These are phyloP conservation scores for Toxonevra muliebris DNA, from an alignment of 2,888 invertebrate genomes.

Conservation along the genomic window DNA sequence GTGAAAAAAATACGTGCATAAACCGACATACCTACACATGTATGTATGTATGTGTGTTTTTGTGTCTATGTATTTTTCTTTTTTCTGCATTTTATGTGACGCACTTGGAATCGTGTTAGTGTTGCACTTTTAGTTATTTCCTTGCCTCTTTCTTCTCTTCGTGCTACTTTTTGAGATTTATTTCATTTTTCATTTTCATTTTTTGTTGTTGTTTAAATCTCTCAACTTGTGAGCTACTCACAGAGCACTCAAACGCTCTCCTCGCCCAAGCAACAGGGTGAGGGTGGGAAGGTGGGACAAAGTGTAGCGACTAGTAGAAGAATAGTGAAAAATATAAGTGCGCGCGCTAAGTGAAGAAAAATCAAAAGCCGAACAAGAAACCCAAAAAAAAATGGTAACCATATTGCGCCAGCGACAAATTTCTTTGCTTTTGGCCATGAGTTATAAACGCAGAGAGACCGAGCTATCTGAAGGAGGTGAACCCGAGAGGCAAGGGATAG, in stretches of 20 bases:
- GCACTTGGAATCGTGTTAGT: neutral
- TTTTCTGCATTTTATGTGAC: neutral
- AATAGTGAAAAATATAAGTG: too few relatives aligned
- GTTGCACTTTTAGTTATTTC: neutral
- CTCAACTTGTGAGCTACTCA: neutral
- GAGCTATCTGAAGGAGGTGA: neutral
- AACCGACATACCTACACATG: too few relatives aligned
- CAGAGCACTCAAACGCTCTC: neutral
- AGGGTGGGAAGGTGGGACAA: neutral
- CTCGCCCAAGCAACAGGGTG: neutral
- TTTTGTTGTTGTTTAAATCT: neutral
- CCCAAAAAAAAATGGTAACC: too few relatives aligned
- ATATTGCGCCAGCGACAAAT: too few relatives aligned
- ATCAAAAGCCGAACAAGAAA: too few relatives aligned
- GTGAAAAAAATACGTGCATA: too few relatives aligned
- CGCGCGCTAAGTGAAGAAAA: neutral
- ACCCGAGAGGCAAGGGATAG: neutral
- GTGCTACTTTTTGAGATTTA: neutral
- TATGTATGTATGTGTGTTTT: too few relatives aligned
- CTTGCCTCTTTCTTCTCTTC: neutral
- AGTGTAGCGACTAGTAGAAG: neutral
- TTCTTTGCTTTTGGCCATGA: neutral
- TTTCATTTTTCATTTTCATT: neutral
- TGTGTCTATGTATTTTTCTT: too few relatives aligned
- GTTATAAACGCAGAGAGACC: neutral